A percentile compares a stretch with the other conserved stretches of the same genome.
phyloP scores from a whole-genome alignment of 1,140 invertebrate genomes.

The Planococcus citri region DNA sequence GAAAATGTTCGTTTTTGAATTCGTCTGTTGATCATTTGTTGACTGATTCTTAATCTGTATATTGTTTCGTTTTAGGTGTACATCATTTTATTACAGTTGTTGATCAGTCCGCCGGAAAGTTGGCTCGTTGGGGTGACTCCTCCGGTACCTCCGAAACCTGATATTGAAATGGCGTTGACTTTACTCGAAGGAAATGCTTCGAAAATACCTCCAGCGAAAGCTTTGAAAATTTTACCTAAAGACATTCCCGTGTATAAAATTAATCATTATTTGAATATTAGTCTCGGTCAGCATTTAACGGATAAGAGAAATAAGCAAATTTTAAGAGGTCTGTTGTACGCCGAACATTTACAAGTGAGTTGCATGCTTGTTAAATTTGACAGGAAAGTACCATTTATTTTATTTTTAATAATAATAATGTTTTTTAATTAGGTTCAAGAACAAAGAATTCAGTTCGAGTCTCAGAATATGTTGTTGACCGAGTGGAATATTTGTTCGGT shows the following conservation, averaged over 20 bases:
- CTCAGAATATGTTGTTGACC: slow-evolving; percentile 64
- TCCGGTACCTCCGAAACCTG: slow-evolving; percentile 44
- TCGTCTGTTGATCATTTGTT: slow-evolving; percentile 28
- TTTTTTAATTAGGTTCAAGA: slow-evolving; percentile 59
- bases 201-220: slow-evolving; percentile 62
- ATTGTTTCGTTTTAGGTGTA: slow-evolving; percentile 42
- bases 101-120: slow-evolving; percentile 42
- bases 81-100: slow-evolving; percentile 42
- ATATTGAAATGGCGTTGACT: slow-evolving; percentile 61
- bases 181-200: slow-evolving; percentile 69
- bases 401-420: too few relatives aligned
- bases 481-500: slow-evolving; percentile 79
- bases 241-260: slow-evolving; percentile 57
- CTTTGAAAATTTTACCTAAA: slow-evolving; percentile 59
- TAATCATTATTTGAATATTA: slow-evolving; percentile 61
- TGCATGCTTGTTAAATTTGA: too few relatives aligned
- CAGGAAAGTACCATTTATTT: too few relatives aligned
- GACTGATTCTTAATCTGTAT: slow-evolving; percentile 26
- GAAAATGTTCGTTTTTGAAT: slow-evolving; percentile 40
- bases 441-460: slow-evolving; percentile 62
- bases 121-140: slow-evolving; percentile 36
- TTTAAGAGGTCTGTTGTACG: slow-evolving; percentile 64
- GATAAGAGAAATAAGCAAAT: slow-evolving; percentile 58
- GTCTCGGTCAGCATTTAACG: slow-evolving; percentile 58
- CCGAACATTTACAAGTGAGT: slow-evolving; percentile 59